Evolutionary conservation across 1,140 invertebrate genomes (phyloP).

Genomic region (Danaus plexippus): DNA sequence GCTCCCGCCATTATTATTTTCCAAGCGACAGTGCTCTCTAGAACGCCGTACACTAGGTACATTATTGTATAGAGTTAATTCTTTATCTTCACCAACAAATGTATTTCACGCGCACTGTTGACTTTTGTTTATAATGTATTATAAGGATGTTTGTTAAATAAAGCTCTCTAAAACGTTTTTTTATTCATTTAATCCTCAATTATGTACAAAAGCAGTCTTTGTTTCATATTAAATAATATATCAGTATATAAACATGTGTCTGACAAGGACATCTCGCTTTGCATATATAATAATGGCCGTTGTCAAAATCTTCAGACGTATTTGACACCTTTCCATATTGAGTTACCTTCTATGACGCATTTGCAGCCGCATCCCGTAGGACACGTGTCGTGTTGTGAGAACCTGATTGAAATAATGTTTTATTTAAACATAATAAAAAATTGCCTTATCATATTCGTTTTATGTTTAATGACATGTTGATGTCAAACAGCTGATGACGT

Average conservation of each 20-base stretch:
- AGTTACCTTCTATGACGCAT: slow-evolving; percentile 79
- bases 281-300: not conserved
- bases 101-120: slow-evolving; percentile 45
- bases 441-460: too few relatives aligned
- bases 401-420: slow-evolving; percentile 35
- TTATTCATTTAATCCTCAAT: slow-evolving; percentile 35
- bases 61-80: slow-evolving; percentile 13
- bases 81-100: slow-evolving; percentile 38
- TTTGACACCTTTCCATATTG: slow-evolving; percentile 57
- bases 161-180: slow-evolving; percentile 35
- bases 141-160: slow-evolving; percentile 61
- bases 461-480: too few relatives aligned
- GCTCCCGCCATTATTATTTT: too few relatives aligned
- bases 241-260: slow-evolving; percentile 7
- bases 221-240: slow-evolving; percentile 11
- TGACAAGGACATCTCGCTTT: not conserved
- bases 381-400: slow-evolving; percentile 68
- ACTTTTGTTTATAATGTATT: slow-evolving; percentile 39
- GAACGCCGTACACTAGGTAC: too few relatives aligned
- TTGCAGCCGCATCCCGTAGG: slow-evolving; percentile 90
- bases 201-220: slow-evolving; percentile 47
- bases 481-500: too few relatives aligned
- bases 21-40: too few relatives aligned
- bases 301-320: slow-evolving; percentile 30
- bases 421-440: too few relatives aligned